phyloP scores from a whole-genome alignment of 2,113 vertebrate species.

The Naja naja region DNA sequence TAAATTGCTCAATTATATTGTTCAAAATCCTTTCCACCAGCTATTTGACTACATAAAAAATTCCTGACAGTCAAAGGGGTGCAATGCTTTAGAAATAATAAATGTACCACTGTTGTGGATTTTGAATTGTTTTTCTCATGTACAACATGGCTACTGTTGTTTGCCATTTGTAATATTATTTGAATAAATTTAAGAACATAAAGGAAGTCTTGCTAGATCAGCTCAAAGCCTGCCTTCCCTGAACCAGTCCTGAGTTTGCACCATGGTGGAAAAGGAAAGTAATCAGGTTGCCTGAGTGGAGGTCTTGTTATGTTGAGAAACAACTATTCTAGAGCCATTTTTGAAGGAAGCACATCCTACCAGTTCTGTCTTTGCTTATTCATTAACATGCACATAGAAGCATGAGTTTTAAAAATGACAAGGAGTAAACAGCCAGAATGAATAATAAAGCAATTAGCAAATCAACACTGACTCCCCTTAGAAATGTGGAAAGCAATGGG shows the following conservation, averaged over 20 bases:
- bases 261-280: neutral
- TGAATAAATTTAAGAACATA: neutral
- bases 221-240: neutral
- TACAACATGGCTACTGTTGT: neutral
- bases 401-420: conserved; percentile 1
- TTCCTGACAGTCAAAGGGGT: neutral
- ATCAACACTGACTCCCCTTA: neutral
- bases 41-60: neutral
- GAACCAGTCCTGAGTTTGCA: neutral
- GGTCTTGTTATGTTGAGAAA: neutral
- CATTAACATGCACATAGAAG: neutral
- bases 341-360: neutral
- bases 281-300: neutral
- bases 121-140: neutral
- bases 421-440: neutral
- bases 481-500: neutral
- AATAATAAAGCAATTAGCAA: conserved; percentile 32
- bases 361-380: neutral
- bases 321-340: neutral
- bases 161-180: neutral
- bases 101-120: neutral
- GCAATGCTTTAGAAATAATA: neutral
- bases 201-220: neutral
- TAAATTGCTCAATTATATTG: no score
- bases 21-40: neutral